Percentiles rank a stretch among this genome's conserved stretches.
Evolutionary conservation across 2,888 invertebrate genomes (phyloP).

Genomic region (Bombylius major): DNA sequence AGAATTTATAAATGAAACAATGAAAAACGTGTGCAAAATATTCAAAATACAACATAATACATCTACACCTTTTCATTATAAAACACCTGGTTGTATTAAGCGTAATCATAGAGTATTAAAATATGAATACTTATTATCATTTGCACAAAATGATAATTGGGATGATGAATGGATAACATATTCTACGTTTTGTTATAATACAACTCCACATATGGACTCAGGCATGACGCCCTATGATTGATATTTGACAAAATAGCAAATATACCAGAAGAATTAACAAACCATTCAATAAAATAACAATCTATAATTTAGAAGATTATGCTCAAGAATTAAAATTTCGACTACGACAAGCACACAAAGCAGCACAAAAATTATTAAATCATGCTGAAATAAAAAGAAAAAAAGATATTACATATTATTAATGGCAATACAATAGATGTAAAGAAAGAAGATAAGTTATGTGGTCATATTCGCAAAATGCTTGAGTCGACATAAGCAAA

Average conservation of each 20-base stretch:
- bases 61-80: constrained; percentile 13
- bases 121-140: constrained; percentile 15
- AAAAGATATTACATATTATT: not conserved
- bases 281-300: not conserved
- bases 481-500: no score
- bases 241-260: not conserved
- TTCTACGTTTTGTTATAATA: constrained; percentile 10
- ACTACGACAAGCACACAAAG: not conserved
- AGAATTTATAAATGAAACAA: constrained; percentile 12
- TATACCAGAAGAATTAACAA: not conserved
- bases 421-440: not conserved
- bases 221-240: not conserved
- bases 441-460: not conserved
- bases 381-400: not conserved
- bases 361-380: not conserved
- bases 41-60: constrained; percentile 7
- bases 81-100: constrained; percentile 15
- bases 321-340: not conserved
- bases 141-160: constrained; percentile 10
- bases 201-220: constrained; percentile 2
- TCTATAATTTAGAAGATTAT: not conserved
- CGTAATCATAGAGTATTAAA: constrained; percentile 15
- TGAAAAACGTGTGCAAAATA: constrained; percentile 5
- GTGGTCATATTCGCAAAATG: no score
- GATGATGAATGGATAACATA: constrained; percentile 10